Base-by-base conservation (phyloP, 2,797 vertebrate species). In the Cryptoprocta ferox region DNA sequence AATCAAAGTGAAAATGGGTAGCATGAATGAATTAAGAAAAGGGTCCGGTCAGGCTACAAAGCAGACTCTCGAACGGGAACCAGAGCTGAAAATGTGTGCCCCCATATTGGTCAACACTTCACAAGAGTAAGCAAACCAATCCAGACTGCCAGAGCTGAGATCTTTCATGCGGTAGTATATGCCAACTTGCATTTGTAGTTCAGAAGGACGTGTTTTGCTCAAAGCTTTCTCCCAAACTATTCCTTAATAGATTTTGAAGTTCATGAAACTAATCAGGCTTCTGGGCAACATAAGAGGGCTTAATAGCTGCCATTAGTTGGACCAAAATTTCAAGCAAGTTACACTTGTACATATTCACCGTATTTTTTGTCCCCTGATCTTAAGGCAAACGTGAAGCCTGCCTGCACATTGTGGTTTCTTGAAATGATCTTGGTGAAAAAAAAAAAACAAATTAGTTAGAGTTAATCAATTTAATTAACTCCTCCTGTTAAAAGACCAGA, bases 401-500 rank as follows among this genome's bases (percentile, higher is more conserved):
- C 50, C 76, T 56, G 79, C 48, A 13, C 6, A 75, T 13, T 86
- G 15, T 30, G 14, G 28, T 61, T 59, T 76, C n/a, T 59, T 93
- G 59, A 94, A 96, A 95, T 48, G 35, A 94, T 86, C 30, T 59
- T 63, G 70, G 26, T 45, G 16, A 82, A 30, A 66, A 85, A 26
- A 45, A 42, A 21, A 24, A 70, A 37, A 8, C 8, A 35, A 59
- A 30, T 66, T 65, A 81, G 28, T 30, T 61, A 66, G 14, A 78
- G 30, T 87, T 86, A 30, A 59, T 82, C 92, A 82, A 50, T 61
- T 90, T 79, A 96, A 95, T 76, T 66, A 87, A 83, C 37, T 78
- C 28, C n/a, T 89, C 37, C 78, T 71, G 19, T 82, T 85, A 56
- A 78, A 16, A 90, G 63, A 83, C 18, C 61, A 56, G n/a, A 80